Conservation (phyloP, 2,888 invertebrate species). For the Apomyelois bistriatella region DNA sequence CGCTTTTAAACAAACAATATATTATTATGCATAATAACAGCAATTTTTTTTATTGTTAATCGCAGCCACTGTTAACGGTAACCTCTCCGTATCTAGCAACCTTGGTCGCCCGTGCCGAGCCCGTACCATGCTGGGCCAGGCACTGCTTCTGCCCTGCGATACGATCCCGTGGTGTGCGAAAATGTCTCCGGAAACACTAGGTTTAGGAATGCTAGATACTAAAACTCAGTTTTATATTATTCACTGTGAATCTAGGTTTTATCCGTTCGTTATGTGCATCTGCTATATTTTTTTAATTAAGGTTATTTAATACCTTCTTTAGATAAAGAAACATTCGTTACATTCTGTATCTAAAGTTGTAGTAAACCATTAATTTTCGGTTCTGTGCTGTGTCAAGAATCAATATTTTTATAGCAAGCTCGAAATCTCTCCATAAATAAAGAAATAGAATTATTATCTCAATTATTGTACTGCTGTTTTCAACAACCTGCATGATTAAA, state of each 20-base stretch:
- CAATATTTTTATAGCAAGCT: neutral
- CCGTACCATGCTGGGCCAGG: constrained; percentile 55
- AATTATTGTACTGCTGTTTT: neutral
- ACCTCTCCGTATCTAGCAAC: constrained; percentile 33
- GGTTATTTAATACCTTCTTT: too few relatives aligned
- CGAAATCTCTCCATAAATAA: neutral
- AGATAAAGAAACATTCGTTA: too few relatives aligned
- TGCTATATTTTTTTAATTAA: too few relatives aligned
- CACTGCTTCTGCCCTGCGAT: constrained; percentile 31
- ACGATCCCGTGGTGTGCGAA: constrained; percentile 31
- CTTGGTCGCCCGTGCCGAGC: constrained; percentile 52
- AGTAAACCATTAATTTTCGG: too few relatives aligned
- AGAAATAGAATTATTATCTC: neutral
- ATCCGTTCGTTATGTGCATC: too few relatives aligned
- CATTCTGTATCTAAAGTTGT: too few relatives aligned
- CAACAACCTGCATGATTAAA: neutral
- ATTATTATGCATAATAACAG: too few relatives aligned
- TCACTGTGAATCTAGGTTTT: too few relatives aligned
- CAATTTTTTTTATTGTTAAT: too few relatives aligned
- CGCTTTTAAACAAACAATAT: too few relatives aligned
- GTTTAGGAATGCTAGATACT: constrained; percentile 17
- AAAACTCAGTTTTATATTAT: neutral
- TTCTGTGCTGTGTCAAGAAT: too few relatives aligned
- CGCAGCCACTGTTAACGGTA: neutral
- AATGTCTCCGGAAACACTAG: constrained; percentile 25